Evolutionary conservation across 2,797 vertebrate species (phyloP).

Genomic region (Nyctibius grandis): DNA sequence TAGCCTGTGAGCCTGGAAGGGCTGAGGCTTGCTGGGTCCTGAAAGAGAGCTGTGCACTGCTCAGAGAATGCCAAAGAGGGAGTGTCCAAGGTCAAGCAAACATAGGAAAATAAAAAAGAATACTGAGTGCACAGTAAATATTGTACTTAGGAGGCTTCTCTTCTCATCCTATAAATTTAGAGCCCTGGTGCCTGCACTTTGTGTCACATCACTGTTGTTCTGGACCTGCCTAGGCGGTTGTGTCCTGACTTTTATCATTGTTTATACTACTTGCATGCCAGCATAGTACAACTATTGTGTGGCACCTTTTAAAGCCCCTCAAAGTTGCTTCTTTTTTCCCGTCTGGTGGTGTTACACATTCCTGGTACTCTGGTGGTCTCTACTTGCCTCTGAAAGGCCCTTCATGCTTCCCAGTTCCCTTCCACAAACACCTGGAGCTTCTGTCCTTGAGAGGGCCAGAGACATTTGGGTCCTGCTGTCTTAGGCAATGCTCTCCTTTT

Average conservation of each 20-base stretch:
- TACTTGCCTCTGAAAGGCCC: neutral
- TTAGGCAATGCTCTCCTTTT: neutral
- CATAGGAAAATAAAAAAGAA: constrained; percentile 13
- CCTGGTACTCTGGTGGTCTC: neutral
- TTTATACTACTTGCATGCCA: neutral
- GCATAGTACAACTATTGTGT: no score
- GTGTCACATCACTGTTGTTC: neutral
- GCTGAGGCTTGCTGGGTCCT: neutral
- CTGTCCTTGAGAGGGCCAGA: neutral
- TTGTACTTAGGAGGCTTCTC: constrained; percentile 11
- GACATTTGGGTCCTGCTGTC: neutral
- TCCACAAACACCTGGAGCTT: neutral
- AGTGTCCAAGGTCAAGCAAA: constrained; percentile 48
- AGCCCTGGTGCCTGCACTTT: neutral
- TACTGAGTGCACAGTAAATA: constrained; percentile 54
- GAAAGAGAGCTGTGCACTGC: neutral
- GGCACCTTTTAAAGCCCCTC: neutral
- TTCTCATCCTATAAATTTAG: constrained; percentile 34
- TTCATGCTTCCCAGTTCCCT: neutral
- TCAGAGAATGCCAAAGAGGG: constrained; percentile 11
- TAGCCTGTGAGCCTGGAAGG: neutral
- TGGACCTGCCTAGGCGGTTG: neutral
- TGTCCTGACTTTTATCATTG: neutral
- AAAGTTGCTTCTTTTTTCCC: neutral
- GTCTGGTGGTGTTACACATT: neutral